Percentiles rank a stretch among this genome's conserved stretches.
Conservation (phyloP, 1,140 invertebrate species). For the Orchesella cincta region DNA sequence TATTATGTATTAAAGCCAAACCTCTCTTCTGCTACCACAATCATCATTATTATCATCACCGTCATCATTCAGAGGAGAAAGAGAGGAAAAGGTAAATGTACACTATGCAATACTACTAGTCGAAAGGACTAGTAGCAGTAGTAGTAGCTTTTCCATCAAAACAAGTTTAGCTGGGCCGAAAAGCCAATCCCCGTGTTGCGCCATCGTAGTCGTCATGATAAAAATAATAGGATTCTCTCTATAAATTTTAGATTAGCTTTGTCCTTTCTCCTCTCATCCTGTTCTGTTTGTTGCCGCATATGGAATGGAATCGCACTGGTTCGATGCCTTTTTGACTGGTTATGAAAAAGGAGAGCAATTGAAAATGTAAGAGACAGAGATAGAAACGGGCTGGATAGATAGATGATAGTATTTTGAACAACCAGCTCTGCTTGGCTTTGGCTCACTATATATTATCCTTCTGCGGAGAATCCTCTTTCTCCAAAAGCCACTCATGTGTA, state of each 20-base stretch:
- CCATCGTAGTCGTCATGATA: background rate
- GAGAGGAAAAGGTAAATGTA: background rate
- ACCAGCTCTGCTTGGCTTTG: no score
- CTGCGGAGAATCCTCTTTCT: no score
- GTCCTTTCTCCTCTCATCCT: conserved; percentile 21
- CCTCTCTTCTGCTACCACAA: no score
- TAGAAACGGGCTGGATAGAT: background rate
- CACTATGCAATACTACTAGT: background rate
- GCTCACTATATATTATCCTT: no score
- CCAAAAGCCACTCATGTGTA: no score
- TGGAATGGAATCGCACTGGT: background rate
- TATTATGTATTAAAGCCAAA: no score
- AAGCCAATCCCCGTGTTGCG: conserved; percentile 7
- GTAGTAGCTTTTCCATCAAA: background rate
- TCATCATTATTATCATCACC: background rate
- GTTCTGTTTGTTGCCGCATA: background rate
- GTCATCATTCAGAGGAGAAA: background rate
- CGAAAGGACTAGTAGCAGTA: background rate
- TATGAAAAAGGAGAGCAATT: conserved; percentile 11
- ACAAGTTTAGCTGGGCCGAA: background rate
- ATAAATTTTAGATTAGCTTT: conserved; percentile 30
- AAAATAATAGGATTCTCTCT: conserved; percentile 29
- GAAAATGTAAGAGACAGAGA: no score
- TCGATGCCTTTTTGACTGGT: background rate
- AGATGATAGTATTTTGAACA: no score